Conservation (phyloP, 2,888 invertebrate species). For the Drosophila seclusa region DNA sequence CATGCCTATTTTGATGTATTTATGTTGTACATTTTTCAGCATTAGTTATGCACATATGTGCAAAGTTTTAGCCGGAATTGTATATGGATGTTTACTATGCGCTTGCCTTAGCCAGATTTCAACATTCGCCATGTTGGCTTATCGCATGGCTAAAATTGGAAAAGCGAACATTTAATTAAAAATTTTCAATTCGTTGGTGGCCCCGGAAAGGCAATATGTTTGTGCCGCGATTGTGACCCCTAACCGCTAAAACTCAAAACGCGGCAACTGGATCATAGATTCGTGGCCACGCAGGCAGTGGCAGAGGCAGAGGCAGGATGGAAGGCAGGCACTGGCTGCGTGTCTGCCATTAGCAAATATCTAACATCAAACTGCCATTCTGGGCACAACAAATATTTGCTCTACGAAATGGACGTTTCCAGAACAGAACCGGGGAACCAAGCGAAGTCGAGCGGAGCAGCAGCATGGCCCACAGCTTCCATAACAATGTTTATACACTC, state of each 20-base stretch:
- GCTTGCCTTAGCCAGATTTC: conserved; percentile 35
- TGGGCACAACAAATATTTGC: conserved; percentile 63
- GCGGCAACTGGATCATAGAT: conserved; percentile 18
- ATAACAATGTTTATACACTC: background rate
- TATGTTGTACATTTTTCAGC: conserved; percentile 33
- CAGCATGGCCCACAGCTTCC: conserved; percentile 30
- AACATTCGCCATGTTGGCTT: conserved; percentile 38
- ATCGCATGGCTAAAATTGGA: conserved; percentile 63
- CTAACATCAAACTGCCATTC: conserved; percentile 60
- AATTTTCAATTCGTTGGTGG: conserved; percentile 41
- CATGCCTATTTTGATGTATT: conserved; percentile 44
- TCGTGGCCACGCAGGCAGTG: background rate
- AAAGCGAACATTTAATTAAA: conserved; percentile 65
- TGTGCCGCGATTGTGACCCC: conserved; percentile 2
- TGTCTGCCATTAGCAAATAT: conserved; percentile 65
- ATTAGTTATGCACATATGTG: conserved; percentile 21
- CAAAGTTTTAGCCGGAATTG: conserved; percentile 33
- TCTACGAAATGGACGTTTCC: conserved; percentile 20
- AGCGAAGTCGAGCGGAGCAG: background rate
- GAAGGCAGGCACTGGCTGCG: conserved; percentile 33
- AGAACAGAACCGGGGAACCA: background rate
- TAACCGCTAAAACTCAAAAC: background rate
- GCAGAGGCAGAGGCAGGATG: background rate
- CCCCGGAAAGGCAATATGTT: conserved; percentile 14
- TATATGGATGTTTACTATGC: conserved; percentile 7